Conservation (phyloP, 1,140 invertebrate species). For the Trachymyrmex cornetzi region DNA sequence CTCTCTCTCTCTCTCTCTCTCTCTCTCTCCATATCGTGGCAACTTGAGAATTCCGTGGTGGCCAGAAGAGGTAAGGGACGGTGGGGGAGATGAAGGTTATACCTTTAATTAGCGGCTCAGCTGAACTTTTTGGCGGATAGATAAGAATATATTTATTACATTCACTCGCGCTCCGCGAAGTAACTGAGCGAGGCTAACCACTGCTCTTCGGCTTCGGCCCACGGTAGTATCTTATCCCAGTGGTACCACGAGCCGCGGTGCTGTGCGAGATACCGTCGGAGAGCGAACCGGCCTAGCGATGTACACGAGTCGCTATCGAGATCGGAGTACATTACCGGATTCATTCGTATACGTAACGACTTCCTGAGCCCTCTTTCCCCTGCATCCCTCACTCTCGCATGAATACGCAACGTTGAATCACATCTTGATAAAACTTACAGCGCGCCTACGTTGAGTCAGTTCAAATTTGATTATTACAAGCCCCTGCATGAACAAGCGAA, state of each 20-base stretch:
- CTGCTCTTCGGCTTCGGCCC: constrained; percentile 69
- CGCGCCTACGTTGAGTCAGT: constrained; percentile 37
- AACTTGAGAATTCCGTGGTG: constrained; percentile 48
- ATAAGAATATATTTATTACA: constrained; percentile 82
- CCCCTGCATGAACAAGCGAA: constrained; percentile 8
- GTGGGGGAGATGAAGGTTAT: constrained; percentile 64
- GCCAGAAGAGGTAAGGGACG: neutral
- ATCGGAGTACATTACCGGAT: constrained; percentile 63
- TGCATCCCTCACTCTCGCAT: constrained; percentile 48
- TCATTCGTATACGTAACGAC: constrained; percentile 63
- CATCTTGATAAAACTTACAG: constrained; percentile 56
- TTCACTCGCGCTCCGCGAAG: constrained; percentile 56
- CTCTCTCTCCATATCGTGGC: constrained; percentile 10
- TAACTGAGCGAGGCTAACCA: constrained; percentile 74
- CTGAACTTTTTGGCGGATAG: constrained; percentile 81
- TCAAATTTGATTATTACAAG: constrained; percentile 56
- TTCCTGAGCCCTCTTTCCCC: constrained; percentile 28
- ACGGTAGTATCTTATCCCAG: constrained; percentile 76
- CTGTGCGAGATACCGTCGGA: constrained; percentile 73
- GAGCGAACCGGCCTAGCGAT: constrained; percentile 67
- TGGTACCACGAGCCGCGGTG: constrained; percentile 22
- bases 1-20: neutral
- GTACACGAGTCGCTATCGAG: constrained; percentile 68
- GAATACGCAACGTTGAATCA: constrained; percentile 58
- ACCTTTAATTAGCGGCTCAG: constrained; percentile 81